Percentiles rank a stretch among this genome's conserved stretches.
phyloP scores from a whole-genome alignment of 2,797 vertebrate genomes.

The Anguilla megastoma region DNA sequence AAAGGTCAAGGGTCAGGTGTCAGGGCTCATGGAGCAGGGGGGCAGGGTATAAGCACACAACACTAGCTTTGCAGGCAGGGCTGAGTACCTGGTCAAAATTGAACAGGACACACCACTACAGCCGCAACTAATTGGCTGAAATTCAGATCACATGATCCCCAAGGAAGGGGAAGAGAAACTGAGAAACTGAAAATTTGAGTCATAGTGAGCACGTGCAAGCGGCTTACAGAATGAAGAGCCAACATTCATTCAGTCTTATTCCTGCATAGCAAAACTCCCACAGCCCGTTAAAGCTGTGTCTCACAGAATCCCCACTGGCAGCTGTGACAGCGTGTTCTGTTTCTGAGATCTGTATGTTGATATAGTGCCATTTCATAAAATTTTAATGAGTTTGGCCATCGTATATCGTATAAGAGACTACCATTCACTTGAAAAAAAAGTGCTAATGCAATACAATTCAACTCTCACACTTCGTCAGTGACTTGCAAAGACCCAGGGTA shows the following conservation, averaged over 20 bases:
- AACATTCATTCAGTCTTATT: background rate
- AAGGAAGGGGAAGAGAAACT: background rate
- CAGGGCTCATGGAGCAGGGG: constrained; percentile 49
- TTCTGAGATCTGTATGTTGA: background rate
- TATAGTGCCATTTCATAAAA: background rate
- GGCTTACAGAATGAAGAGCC: background rate
- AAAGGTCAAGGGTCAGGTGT: constrained; percentile 18
- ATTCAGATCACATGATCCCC: background rate
- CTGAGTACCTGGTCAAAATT: background rate
- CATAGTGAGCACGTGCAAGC: background rate
- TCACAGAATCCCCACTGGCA: background rate
- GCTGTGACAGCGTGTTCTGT: background rate
- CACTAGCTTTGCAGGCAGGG: background rate
- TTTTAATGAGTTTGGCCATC: background rate
- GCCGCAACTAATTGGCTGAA: background rate
- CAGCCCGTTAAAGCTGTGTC: background rate
- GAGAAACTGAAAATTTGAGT: background rate
- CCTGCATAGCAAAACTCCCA: background rate
- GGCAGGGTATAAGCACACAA: constrained; percentile 37
- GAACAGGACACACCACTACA: background rate
- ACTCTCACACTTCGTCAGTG: background rate
- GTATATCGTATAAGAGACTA: background rate
- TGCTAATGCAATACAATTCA: background rate
- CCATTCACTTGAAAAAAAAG: background rate
- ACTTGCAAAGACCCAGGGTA: background rate